Percentiles rank a stretch among this genome's conserved stretches.
Evolutionary conservation across 2,888 invertebrate species (phyloP).

Genomic region (Physocephala rufipes): DNA sequence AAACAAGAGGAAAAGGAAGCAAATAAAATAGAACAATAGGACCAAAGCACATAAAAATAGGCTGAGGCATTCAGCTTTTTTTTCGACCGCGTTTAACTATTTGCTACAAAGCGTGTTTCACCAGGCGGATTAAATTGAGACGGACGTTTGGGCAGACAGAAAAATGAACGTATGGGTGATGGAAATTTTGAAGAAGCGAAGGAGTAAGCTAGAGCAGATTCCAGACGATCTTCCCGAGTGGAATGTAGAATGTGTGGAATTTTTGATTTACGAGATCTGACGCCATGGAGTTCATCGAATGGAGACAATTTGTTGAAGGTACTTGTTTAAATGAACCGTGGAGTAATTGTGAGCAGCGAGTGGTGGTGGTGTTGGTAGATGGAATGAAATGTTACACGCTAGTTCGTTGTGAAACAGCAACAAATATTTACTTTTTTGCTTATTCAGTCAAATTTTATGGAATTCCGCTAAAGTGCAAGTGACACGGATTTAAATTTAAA

Average conservation of each 20-base stretch:
- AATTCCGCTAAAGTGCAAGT: background rate
- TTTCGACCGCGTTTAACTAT: background rate
- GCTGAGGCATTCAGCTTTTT: background rate
- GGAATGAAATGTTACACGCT: background rate
- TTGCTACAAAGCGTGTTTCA: slow-evolving; percentile 2
- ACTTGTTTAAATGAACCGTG: slow-evolving; percentile 17
- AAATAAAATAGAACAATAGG: background rate
- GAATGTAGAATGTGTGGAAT: slow-evolving; percentile 34
- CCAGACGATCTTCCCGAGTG: background rate
- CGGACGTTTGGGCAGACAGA: too few species aligned
- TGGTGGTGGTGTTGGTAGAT: background rate
- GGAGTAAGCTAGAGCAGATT: background rate
- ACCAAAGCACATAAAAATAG: background rate
- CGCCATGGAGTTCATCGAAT: slow-evolving; percentile 5
- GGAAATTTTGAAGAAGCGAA: too few species aligned
- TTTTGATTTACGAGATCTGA: slow-evolving; percentile 30
- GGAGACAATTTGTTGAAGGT: slow-evolving; percentile 33
- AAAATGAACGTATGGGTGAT: too few species aligned
- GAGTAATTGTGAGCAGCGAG: background rate
- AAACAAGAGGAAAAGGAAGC: background rate
- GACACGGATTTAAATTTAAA: background rate
- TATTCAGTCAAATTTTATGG: background rate
- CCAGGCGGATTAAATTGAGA: background rate
- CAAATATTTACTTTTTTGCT: background rate
- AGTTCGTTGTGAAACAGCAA: background rate